Conservation (phyloP, 2,888 invertebrate species). For the Xylota segnis region DNA sequence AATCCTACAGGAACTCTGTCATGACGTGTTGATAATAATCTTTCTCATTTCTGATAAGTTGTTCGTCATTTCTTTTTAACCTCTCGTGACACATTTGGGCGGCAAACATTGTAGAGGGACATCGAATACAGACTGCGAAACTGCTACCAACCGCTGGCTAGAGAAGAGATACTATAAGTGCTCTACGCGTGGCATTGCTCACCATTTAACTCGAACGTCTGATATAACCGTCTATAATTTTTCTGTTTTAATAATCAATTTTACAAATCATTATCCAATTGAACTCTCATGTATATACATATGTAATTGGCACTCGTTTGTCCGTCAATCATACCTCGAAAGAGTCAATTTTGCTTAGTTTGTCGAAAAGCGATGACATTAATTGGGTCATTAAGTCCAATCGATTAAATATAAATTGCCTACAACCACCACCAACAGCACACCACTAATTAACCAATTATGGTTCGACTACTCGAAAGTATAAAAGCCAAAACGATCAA, state of each 20-base stretch:
- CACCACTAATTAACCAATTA: slow-evolving; percentile 15
- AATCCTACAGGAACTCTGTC: too few relatives aligned
- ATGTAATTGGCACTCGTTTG: slow-evolving; percentile 9
- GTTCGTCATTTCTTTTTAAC: too few relatives aligned
- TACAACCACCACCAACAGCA: background rate
- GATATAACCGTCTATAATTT: background rate
- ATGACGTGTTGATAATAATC: too few relatives aligned
- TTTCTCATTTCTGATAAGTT: too few relatives aligned
- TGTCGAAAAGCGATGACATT: slow-evolving; percentile 24
- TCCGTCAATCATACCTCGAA: slow-evolving; percentile 7
- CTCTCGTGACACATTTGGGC: too few relatives aligned
- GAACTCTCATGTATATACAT: too few relatives aligned
- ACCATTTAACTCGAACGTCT: background rate
- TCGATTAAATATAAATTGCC: slow-evolving; percentile 4
- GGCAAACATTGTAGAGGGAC: too few relatives aligned
- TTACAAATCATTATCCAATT: slow-evolving; percentile 37
- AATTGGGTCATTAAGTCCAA: slow-evolving; percentile 41
- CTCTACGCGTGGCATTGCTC: background rate
- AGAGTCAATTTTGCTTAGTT: background rate
- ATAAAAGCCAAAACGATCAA: background rate
- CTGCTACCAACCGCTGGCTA: too few relatives aligned
- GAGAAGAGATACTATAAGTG: too few relatives aligned
- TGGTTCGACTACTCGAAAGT: background rate
- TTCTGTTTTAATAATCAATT: slow-evolving; percentile 8
- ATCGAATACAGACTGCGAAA: too few relatives aligned